phyloP scores from a whole-genome alignment of 2,888 invertebrate species.

The Dorcus parallelipipedus region DNA sequence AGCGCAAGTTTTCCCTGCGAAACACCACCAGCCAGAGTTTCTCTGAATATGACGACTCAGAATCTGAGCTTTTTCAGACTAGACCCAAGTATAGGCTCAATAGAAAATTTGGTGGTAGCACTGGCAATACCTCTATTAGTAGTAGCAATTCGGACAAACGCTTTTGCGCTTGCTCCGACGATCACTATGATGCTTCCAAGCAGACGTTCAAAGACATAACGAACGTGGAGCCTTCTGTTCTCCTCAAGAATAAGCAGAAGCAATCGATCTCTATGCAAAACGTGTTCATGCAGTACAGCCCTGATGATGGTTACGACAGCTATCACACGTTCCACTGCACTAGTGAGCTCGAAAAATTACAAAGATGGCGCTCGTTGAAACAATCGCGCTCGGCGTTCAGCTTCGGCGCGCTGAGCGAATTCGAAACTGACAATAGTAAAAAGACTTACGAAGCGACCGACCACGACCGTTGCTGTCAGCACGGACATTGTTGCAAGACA shows the following conservation, averaged over 20 bases:
- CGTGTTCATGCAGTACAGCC: slow-evolving; percentile 27
- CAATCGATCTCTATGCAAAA: slow-evolving; percentile 48
- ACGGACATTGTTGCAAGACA: slow-evolving; percentile 31
- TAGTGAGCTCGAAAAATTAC: slow-evolving; percentile 10
- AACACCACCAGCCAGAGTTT: not conserved
- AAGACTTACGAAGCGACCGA: slow-evolving; percentile 11
- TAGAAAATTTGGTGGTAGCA: not conserved
- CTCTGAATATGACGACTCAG: not conserved
- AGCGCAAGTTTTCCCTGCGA: not conserved
- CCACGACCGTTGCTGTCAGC: slow-evolving; percentile 40
- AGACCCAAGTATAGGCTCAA: not conserved
- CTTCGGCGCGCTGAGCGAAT: not conserved
- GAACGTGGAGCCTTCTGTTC: slow-evolving; percentile 22
- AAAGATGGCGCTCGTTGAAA: not conserved
- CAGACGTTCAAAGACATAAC: not conserved
- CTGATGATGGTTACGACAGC: slow-evolving; percentile 30
- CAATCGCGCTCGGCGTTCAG: not conserved
- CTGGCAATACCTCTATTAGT: not conserved
- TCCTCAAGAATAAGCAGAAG: slow-evolving; percentile 39
- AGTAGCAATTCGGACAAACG: too few relatives aligned
- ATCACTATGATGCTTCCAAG: not conserved
- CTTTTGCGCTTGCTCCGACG: not conserved
- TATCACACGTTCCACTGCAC: slow-evolving; percentile 49
- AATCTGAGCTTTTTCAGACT: not conserved
- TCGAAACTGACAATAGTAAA: slow-evolving; percentile 8